A percentile compares a stretch with the other conserved stretches of the same genome.
These are phyloP conservation scores for Condylura cristata DNA, from an alignment of 2,113 vertebrate species.

Conservation along the genomic window DNA sequence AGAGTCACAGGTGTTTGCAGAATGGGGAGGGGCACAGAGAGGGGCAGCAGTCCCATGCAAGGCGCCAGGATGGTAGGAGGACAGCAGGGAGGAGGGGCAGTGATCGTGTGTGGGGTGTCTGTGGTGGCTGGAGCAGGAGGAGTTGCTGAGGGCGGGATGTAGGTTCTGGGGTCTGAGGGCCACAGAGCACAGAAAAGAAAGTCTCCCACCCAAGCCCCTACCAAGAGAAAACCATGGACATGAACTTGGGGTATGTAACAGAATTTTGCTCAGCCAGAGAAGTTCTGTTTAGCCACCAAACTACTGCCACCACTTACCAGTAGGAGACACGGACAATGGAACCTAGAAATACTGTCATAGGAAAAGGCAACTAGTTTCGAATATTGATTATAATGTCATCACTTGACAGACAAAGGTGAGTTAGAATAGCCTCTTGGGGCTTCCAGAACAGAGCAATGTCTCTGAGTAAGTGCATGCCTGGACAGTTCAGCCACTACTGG, in stretches of 20 bases:
- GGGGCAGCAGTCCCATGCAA: background rate
- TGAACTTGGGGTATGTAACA: background rate
- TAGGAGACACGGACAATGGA: background rate
- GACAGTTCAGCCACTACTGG: background rate
- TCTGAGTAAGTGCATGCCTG: background rate
- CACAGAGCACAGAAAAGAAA: background rate
- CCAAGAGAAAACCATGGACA: background rate
- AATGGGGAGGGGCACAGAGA: background rate
- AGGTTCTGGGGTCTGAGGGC: background rate
- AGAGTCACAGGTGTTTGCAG: background rate
- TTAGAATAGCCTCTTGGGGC: background rate
- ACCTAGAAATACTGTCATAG: background rate
- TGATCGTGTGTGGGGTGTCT: background rate
- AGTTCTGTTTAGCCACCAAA: background rate
- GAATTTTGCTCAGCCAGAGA: background rate
- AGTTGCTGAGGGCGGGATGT: too few species aligned
- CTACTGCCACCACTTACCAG: background rate
- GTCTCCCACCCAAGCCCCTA: background rate
- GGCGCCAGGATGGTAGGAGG: background rate
- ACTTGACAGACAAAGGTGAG: background rate
- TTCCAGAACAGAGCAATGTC: background rate
- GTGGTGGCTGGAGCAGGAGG: background rate
- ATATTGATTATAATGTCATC: background rate
- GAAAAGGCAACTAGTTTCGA: background rate
- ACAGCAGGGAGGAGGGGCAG: background rate